Evolutionary conservation across 1,140 invertebrate genomes (phyloP).

Genomic region (Idris sp.): DNA sequence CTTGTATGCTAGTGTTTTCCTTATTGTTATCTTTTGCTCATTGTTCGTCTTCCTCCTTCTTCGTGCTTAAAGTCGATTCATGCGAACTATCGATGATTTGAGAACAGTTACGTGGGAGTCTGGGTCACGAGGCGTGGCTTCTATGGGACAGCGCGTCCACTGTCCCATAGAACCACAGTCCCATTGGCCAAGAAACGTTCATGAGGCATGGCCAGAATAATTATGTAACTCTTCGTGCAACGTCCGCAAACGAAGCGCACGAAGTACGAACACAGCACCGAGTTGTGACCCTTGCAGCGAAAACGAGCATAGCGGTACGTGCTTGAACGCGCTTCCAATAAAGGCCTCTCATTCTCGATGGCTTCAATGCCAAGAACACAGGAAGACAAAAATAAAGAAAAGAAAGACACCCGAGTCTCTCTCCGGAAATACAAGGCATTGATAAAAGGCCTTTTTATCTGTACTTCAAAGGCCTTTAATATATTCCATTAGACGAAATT

Average conservation of each 20-base stretch:
- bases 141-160: constrained; percentile 71
- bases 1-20: constrained; percentile 29
- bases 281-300: constrained; percentile 60
- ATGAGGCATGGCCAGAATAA: constrained; percentile 74
- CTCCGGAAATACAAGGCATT: constrained; percentile 46
- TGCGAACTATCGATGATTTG: constrained; percentile 71
- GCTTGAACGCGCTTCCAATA: constrained; percentile 57
- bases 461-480: constrained; percentile 3
- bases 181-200: constrained; percentile 77
- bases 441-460: constrained; percentile 38
- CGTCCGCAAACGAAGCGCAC: constrained; percentile 53
- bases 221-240: constrained; percentile 72
- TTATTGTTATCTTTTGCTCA: constrained; percentile 51
- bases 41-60: constrained; percentile 65
- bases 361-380: constrained; percentile 60
- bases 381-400: constrained; percentile 57
- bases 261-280: constrained; percentile 50
- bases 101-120: constrained; percentile 78
- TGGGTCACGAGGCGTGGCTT: constrained; percentile 79
- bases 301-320: constrained; percentile 59
- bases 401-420: constrained; percentile 30
- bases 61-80: constrained; percentile 63
- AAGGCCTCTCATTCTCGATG: constrained; percentile 59
- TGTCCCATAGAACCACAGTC: constrained; percentile 78
- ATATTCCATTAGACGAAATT: constrained; percentile 23